Evolutionary conservation across 64 coral and sea anemone species (phyloP), one percentile per base, ranked within the genome.

Genomic region (Anthopleura sola): DNA sequence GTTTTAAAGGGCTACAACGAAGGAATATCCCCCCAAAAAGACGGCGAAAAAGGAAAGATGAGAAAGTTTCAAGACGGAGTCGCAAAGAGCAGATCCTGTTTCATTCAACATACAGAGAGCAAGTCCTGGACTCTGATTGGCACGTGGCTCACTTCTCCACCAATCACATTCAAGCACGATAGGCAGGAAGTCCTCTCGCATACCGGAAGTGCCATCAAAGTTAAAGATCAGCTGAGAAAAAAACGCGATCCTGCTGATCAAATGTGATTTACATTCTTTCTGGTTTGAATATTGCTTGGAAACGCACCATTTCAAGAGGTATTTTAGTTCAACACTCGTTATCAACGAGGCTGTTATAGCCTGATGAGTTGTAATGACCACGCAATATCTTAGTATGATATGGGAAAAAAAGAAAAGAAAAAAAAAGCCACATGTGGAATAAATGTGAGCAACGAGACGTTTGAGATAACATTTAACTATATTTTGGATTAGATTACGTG

Each of bases 141-240:
- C 82, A 83, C 82, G 82, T 83, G 82, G 49, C 32, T 83, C 16
- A 33, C 17, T 18, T 60, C 55, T 83, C 47, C 6, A 54, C 82
- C 82, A 83, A 83, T 83, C 82, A 60, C 49, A 18, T 55, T 29
- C 55, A 38, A 83, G 82, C 82, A 83, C 82, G 82, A 83, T 60
- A 83, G 38, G 50, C 36, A 79, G 76, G 76, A 79, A 79, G 82
- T 49, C 49, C 44, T 38, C 29, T 62, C 16, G 34, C 50, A 54
- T 83, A 58, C 44, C 82, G 78, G 78, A 81, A 81, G 78, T 81
- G 49, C 76, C 38, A 48, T 48, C 24, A 79, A 79, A 79, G 44
- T 79, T 79, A 79, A 79, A 79, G 76, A 71, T 71, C 66, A 71
- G 29, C 66, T 71, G 66, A 71, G 66, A 3, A 10, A 32, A 16